These are phyloP conservation scores for Gymnopithys bicolor DNA, from an alignment of 2,797 vertebrate genomes.

Conservation along the genomic window DNA sequence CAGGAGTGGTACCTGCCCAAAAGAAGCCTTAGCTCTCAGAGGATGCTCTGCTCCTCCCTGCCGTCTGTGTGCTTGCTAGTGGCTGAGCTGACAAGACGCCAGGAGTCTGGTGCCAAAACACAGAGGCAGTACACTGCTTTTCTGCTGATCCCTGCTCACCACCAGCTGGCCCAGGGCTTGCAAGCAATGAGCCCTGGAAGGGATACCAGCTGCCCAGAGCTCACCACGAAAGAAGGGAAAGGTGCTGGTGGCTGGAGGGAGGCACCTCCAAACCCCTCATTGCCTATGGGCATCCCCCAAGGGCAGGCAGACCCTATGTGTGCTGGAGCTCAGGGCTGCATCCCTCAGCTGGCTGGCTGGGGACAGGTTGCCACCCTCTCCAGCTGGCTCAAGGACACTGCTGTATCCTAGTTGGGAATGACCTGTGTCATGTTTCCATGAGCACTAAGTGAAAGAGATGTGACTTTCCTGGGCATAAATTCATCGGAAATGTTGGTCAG, in stretches of 20 bases:
- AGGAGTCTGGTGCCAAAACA: background rate
- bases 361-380: background rate
- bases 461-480: background rate
- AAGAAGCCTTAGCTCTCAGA: background rate
- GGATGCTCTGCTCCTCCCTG: background rate
- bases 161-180: background rate
- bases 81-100: rapidly evolving
- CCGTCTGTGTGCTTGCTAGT: background rate
- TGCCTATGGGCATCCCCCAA: background rate
- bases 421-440: background rate
- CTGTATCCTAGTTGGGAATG: background rate
- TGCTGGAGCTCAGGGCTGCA: background rate
- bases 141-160: background rate
- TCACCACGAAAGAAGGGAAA: background rate
- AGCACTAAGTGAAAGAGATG: background rate
- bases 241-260: background rate
- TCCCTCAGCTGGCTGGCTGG: background rate
- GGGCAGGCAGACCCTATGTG: background rate
- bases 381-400: background rate
- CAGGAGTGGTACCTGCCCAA: background rate
- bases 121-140: background rate
- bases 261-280: rapidly evolving
- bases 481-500: background rate
- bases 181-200: background rate
- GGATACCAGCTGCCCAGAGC: background rate